Evolutionary conservation across 1,140 invertebrate species (phyloP), one percentile per base, ranked within the genome.

Genomic region (Calliopsis andreniformis): DNA sequence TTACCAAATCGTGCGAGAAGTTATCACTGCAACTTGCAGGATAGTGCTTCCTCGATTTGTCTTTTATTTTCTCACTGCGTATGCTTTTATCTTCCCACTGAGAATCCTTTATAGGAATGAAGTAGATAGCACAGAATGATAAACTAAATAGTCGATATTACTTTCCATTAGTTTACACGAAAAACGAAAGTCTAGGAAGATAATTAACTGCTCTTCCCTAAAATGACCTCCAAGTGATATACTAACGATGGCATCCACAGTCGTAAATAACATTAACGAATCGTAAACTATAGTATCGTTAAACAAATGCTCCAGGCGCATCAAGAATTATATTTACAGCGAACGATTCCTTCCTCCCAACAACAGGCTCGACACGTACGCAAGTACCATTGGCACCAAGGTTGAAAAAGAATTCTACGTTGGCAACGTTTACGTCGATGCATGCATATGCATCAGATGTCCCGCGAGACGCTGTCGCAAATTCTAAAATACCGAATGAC

Each of bases 371-470:
- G 66, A 78, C 80, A 83, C 81, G 80, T 82, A 82, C 64, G 16
- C 25, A 7, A 47, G 12, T 30, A 81, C 55, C 71, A 76, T 69
- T 80, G 49, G 63, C 68, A 68, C 51, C 68, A 69, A 68, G 80
- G 53, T 73, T 73, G 49, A 28, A 63, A 43, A 78, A 47, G 55
- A 56, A 73, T 76, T 78, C 53, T 68, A 78, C 61, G 39, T n/a
- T 67, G 69, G 45, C 5, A 68, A 67, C 80, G 39, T 78, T 68
- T 81, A 53, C 42, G 42, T 55, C 25, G 25, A 4, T 58, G 78
- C 71, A 81, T 82, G 61, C 80, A 80, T 81, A 77, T 76, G 72
- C 79, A 81, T 78, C 81, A 51, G 62, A 12, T 42, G 62, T 45
- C 32, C 51, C 58, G 35, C 3, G 35, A 58, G 10, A 67, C 61